A percentile compares a stretch with the other conserved stretches of the same genome.
Evolutionary conservation across 2,113 vertebrate genomes (phyloP).

Genomic region (Protobothrops flavoviridis): DNA sequence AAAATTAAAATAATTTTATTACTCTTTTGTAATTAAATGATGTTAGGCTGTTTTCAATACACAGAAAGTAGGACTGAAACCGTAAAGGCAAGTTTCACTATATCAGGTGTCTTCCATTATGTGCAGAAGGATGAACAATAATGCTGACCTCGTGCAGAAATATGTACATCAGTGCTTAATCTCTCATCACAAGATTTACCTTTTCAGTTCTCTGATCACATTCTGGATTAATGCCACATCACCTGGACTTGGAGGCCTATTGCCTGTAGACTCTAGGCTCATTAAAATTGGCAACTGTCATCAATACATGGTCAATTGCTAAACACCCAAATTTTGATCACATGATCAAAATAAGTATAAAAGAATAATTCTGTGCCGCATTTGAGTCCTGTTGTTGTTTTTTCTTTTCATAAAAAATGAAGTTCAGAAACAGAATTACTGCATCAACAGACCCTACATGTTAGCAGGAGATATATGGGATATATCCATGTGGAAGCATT

Average conservation of each 20-base stretch:
- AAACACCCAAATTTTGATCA: not conserved
- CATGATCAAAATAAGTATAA: not conserved
- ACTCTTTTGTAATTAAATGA: not conserved
- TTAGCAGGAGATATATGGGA: not conserved
- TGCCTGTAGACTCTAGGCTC: not conserved
- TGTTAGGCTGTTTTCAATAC: not conserved
- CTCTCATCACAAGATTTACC: not conserved
- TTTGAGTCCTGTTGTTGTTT: not conserved
- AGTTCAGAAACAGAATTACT: not conserved
- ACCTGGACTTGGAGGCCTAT: no score
- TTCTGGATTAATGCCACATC: not conserved
- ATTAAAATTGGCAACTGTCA: not conserved
- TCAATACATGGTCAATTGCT: not conserved
- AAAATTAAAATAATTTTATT: not conserved
- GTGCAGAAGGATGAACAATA: not conserved
- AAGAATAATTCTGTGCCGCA: not conserved
- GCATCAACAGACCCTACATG: not conserved
- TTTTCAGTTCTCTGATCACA: not conserved
- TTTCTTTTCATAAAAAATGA: not conserved
- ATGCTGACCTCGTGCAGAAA: not conserved
- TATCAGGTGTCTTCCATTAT: not conserved
- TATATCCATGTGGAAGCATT: slow-evolving; percentile 22
- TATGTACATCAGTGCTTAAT: not conserved
- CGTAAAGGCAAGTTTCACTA: not conserved
- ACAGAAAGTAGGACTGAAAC: not conserved